Percentiles rank a stretch among this genome's conserved stretches.
These are phyloP conservation scores for Ommatoiulus sabulosus DNA, from an alignment of 2,888 invertebrate genomes.

Conservation along the genomic window DNA sequence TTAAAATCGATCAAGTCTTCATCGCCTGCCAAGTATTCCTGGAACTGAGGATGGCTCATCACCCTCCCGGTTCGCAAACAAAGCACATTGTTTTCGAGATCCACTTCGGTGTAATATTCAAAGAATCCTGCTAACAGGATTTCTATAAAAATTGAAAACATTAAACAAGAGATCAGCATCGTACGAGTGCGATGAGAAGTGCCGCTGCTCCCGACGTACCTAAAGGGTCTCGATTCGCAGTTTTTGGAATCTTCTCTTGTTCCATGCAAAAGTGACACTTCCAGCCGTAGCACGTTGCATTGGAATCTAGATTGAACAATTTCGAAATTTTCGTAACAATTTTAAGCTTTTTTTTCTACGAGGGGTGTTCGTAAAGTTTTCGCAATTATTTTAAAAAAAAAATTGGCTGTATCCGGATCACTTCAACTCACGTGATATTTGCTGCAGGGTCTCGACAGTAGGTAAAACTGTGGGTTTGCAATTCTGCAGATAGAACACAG, in stretches of 20 bases:
- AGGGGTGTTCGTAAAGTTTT: too few relatives aligned
- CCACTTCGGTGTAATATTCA: constrained; percentile 21
- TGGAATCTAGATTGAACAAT: constrained; percentile 39
- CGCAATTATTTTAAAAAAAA: too few relatives aligned
- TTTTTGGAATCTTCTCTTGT: constrained; percentile 52
- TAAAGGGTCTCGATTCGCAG: not conserved
- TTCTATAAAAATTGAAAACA: constrained; percentile 37
- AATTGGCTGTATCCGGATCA: not conserved
- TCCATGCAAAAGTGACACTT: constrained; percentile 54
- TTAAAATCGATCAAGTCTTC: constrained; percentile 4
- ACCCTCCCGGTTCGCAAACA: constrained; percentile 40
- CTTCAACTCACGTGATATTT: constrained; percentile 15
- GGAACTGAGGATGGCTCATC: constrained; percentile 15
- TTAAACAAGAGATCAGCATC: too few relatives aligned
- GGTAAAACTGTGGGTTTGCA: constrained; percentile 52
- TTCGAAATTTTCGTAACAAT: too few relatives aligned
- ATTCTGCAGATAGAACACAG: constrained; percentile 54
- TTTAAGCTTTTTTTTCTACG: too few relatives aligned
- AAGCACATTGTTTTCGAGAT: not conserved
- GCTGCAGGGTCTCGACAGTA: constrained; percentile 48
- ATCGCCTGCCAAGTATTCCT: not conserved
- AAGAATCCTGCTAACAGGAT: constrained; percentile 53
- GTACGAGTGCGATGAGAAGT: not conserved
- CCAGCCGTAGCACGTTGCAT: constrained; percentile 46
- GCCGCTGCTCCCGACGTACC: not conserved